Conservation (phyloP, 1,140 invertebrate species). For the Cherax destructor region DNA sequence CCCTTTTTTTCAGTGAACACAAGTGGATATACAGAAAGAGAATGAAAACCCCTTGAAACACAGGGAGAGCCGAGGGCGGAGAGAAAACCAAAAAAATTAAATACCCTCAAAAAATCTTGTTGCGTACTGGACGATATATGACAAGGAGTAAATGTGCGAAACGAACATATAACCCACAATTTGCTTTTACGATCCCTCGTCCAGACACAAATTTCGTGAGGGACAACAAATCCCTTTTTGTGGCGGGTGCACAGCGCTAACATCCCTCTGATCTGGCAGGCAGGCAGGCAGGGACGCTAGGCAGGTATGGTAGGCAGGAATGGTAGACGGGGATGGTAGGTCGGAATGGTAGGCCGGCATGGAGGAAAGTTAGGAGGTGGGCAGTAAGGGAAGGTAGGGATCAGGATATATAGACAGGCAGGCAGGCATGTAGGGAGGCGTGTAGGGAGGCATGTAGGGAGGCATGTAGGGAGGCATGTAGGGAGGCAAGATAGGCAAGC, state of each 20-base stretch:
- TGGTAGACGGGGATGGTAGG: too few relatives aligned
- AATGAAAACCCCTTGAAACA: not conserved
- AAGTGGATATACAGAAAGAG: not conserved
- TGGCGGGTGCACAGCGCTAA: constrained; percentile 49
- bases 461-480: too few relatives aligned
- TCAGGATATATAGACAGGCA: too few relatives aligned
- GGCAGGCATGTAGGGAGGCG: too few relatives aligned
- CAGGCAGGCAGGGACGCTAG: too few relatives aligned
- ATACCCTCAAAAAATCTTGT: constrained; percentile 56
- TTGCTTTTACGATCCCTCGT: constrained; percentile 49
- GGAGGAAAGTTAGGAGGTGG: too few relatives aligned
- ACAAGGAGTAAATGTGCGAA: constrained; percentile 60
- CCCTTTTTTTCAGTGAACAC: not conserved
- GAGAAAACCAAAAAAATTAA: constrained; percentile 9
- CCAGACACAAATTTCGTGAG: constrained; percentile 55
- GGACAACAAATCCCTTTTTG: constrained; percentile 65
- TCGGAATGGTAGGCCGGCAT: too few relatives aligned
- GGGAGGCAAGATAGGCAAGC: too few relatives aligned
- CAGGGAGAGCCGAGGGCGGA: not conserved
- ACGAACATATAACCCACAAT: constrained; percentile 63
- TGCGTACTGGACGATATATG: constrained; percentile 40
- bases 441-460: too few relatives aligned
- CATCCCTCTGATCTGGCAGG: constrained; percentile 21
- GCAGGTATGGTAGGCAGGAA: too few relatives aligned
- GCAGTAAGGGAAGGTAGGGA: too few relatives aligned